Evolutionary conservation across 2,888 invertebrate species (phyloP), one percentile per base, ranked within the genome.

Genomic region (Drosophila cognata): DNA sequence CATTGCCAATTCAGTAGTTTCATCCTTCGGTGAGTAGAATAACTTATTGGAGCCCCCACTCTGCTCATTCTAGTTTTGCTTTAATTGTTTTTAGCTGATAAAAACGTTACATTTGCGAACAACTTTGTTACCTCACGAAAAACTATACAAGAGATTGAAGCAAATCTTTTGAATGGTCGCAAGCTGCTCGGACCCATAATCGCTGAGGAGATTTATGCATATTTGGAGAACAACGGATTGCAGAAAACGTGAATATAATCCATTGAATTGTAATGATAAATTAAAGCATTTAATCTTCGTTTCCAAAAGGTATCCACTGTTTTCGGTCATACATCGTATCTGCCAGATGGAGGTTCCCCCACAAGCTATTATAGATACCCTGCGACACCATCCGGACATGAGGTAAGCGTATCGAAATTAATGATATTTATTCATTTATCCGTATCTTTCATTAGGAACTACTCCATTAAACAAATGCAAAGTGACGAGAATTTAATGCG

Each of bases 111-210:
- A 0, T 75, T 89, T 51, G 90, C 88, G 10, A 79, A 98, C 91
- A 98, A 98, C 7, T 98, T 97, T 92, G 98, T 98, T 21, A 97
- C 95, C 92, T 96, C 97, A 4, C 97, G 97, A 68, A 97, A 99
- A 94, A 95, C 96, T 1, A 97, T 99, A 86, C 96, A 96, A 87
- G 96, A 97, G 88, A 94, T 99, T 41, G 99, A 99, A 93, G 95
- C 95, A 66, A 98, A 98, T 93, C 95, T 99, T 96, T 93, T 99
- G 33, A 98, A 99, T 92, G 99, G 99, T 4, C 99, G 99, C 93
- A 98, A 98, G 90, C 94, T 99, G 50, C 99, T 99, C 92, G 99
- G 99, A 1, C 99, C 99, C 0, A 96, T 97, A 91, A 98, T 99
- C 5, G 99, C 99, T 2, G 97, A 96, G 89, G 99, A 99, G 93